These are phyloP conservation scores for Episyrphus balteatus DNA, from an alignment of 1,140 invertebrate genomes.

Conservation along the genomic window DNA sequence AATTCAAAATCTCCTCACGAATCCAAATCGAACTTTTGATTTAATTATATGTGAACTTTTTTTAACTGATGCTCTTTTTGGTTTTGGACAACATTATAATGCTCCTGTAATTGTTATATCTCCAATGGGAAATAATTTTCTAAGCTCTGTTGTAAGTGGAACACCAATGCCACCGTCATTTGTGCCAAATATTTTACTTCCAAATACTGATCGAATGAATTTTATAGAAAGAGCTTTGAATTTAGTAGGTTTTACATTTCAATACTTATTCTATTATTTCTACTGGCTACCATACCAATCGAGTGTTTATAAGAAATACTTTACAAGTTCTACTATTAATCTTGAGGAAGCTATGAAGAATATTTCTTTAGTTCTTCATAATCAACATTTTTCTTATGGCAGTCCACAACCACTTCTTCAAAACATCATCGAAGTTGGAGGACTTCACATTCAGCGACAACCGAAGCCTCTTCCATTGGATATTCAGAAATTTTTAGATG, in stretches of 20 bases:
- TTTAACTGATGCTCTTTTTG: conserved; percentile 4
- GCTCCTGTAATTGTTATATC: conserved; percentile 6
- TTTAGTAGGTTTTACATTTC: conserved; percentile 1
- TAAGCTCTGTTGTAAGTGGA: conserved; percentile 5
- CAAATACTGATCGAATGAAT: conserved; percentile 25
- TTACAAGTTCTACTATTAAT: neutral
- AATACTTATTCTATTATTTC: neutral
- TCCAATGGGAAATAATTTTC: conserved; percentile 4
- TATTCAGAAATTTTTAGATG: conserved; percentile 41
- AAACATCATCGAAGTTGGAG: conserved; percentile 42
- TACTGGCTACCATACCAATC: conserved; percentile 13
- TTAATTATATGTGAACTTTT: conserved; percentile 7
- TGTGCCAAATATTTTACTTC: conserved; percentile 15
- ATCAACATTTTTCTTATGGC: conserved; percentile 39
- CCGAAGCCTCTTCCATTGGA: conserved; percentile 25
- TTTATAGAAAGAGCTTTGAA: conserved; percentile 32
- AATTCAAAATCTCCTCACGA: no score
- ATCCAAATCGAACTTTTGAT: conserved; percentile 5
- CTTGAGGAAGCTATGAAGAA: conserved; percentile 20
- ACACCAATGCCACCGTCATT: conserved; percentile 14
- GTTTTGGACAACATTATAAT: conserved; percentile 7
- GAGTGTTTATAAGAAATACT: conserved; percentile 8
- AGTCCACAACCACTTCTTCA: conserved; percentile 36
- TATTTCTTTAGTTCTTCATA: conserved; percentile 38
- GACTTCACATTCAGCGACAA: conserved; percentile 35